Evolutionary conservation across 2,888 invertebrate genomes (phyloP).

Genomic region (Seira musarum): DNA sequence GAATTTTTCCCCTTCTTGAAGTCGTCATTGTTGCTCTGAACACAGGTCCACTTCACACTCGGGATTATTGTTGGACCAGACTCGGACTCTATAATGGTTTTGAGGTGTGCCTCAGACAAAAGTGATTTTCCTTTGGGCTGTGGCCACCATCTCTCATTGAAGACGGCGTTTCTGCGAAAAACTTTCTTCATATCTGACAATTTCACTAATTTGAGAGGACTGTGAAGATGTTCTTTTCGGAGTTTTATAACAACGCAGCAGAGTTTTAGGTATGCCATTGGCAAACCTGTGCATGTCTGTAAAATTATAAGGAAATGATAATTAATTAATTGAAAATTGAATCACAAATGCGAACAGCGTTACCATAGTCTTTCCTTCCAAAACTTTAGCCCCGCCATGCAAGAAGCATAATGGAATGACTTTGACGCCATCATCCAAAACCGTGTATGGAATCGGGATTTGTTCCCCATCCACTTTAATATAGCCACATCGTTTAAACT

Average conservation of each 20-base stretch:
- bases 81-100: no score
- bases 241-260: slow-evolving; percentile 96
- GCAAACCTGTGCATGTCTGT: slow-evolving; percentile 85
- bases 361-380: slow-evolving; percentile 87
- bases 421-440: slow-evolving; percentile 79
- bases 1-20: no score
- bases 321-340: not conserved
- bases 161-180: slow-evolving; percentile 90
- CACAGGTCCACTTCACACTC: no score
- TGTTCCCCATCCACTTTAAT: slow-evolving; percentile 94
- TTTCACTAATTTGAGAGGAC: slow-evolving; percentile 92
- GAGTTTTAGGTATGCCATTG: slow-evolving; percentile 92
- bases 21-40: no score
- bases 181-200: slow-evolving; percentile 91
- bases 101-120: no score
- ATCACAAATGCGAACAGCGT: slow-evolving; percentile 77
- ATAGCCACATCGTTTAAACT: slow-evolving; percentile 85
- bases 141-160: slow-evolving; percentile 92
- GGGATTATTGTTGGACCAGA: no score
- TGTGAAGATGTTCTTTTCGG: slow-evolving; percentile 89
- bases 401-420: slow-evolving; percentile 93
- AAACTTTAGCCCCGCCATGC: no score
- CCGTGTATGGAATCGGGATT: slow-evolving; percentile 93
- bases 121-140: no score
- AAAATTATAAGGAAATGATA: slow-evolving; percentile 35